phyloP scores from a whole-genome alignment of 2,113 vertebrate genomes.

The Actenoides hombroni region DNA sequence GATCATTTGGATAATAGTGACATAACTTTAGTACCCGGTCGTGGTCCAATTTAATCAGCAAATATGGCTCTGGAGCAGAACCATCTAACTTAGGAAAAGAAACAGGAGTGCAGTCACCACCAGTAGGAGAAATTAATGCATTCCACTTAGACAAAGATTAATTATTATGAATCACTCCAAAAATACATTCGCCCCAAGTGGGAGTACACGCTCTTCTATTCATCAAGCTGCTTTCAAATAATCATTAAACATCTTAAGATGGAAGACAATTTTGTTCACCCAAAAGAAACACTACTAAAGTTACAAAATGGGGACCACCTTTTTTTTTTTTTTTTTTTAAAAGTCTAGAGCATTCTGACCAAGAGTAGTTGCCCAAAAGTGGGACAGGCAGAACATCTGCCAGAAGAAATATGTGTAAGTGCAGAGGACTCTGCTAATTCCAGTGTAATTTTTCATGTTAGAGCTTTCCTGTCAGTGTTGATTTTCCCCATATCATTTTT shows the following conservation, averaged over 20 bases:
- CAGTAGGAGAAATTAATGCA: slow-evolving; percentile 50
- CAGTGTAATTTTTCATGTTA: background rate
- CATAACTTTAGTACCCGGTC: background rate
- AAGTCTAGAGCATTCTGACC: background rate
- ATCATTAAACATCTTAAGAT: slow-evolving; percentile 9
- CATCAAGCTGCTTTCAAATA: slow-evolving; percentile 52
- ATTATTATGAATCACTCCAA: slow-evolving; percentile 43
- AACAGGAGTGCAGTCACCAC: background rate
- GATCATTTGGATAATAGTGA: slow-evolving; percentile 22
- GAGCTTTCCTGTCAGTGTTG: background rate
- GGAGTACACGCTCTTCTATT: background rate
- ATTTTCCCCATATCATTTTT: background rate
- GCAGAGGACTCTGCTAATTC: background rate
- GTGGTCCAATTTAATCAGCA: slow-evolving; percentile 22
- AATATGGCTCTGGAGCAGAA: slow-evolving; percentile 25
- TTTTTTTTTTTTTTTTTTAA: background rate
- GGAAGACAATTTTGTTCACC: background rate
- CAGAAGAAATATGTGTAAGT: background rate
- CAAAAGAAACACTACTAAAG: background rate
- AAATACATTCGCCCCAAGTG: slow-evolving; percentile 14
- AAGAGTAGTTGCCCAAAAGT: background rate
- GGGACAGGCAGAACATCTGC: background rate
- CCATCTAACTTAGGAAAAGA: slow-evolving; percentile 37
- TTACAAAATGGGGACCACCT: background rate
- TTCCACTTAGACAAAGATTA: slow-evolving; percentile 52